Evolutionary conservation across 2,797 vertebrate species (phyloP), one percentile per base, ranked within the genome.

Genomic region (Chelon auratus): DNA sequence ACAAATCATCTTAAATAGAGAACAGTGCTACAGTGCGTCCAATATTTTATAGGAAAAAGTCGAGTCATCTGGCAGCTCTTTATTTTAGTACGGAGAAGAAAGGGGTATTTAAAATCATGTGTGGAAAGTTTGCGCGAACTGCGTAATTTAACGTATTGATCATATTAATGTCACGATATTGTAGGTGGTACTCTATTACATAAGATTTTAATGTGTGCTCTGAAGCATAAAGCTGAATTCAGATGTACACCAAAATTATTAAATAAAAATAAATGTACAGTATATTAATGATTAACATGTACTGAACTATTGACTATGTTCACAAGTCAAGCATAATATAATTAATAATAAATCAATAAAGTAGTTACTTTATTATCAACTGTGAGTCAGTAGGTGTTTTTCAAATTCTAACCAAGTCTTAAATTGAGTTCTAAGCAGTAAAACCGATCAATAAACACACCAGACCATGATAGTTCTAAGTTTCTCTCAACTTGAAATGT

Each of bases 1-100:
- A 54, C 26, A 17, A 39, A 22, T 56, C 37, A 45, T 68, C 62
- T 66, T 72, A 50, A 83, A 83, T 82, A 81, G 30, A 8, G 30
- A 75, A 53, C 48, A 68, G 42, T 18, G 42, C n/a, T 17, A 36
- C 62, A 77, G 80, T 72, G 37, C 36, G 40, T 77, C 26, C 30
- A 15, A 5, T 24, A 52, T 4, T 52, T 54, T 54, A 45, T 51
- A 55, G 40, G 40, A 66, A 71, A 37, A 73, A 18, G 37, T 40
- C 6, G 18, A 11, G 53, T 42, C 9, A 15, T 59, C 64, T 64
- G 62, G 72, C 50, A 37, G 30, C 55, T 6, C 52, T 51, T 39
- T 7, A 45, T 51, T 55, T 12, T 3, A 40, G 8, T 13, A 37
- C 5, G 37, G 37, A 26, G 39, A 36, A n/a, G 18, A 13, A n/a